These are phyloP conservation scores for Alloscopus bannaensis DNA, from an alignment of 2,888 invertebrate species.

Conservation along the genomic window DNA sequence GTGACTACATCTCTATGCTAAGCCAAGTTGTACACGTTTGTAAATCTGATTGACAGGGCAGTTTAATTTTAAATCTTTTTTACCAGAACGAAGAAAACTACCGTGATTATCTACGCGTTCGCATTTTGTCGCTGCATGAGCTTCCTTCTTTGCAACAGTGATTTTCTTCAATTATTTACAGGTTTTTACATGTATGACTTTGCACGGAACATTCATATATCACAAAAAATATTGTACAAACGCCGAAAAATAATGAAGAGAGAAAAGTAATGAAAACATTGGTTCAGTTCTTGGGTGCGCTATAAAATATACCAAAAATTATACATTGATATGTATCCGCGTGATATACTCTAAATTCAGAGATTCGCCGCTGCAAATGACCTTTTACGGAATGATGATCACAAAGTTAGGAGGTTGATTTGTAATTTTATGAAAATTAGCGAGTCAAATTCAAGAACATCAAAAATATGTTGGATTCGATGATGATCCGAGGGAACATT, in stretches of 20 bases:
- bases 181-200: background rate
- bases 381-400: conserved; percentile 28
- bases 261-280: background rate
- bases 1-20: conserved; percentile 16
- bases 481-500: background rate
- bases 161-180: conserved; percentile 25
- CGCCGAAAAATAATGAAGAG: no score
- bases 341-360: background rate
- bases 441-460: conserved; percentile 10
- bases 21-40: background rate
- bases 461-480: no score
- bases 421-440: conserved; percentile 29
- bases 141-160: conserved; percentile 11
- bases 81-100: background rate
- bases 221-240: no score
- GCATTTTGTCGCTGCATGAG: background rate
- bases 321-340: background rate
- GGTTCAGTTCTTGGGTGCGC: background rate
- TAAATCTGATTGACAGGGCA: conserved; percentile 10
- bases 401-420: conserved; percentile 21
- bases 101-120: background rate
- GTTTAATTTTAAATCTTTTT: background rate
- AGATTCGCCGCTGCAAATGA: background rate
- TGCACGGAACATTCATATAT: conserved; percentile 13
- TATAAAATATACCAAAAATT: background rate